Base-by-base conservation (phyloP, 2,113 vertebrate species). In the Rhineura floridana region DNA sequence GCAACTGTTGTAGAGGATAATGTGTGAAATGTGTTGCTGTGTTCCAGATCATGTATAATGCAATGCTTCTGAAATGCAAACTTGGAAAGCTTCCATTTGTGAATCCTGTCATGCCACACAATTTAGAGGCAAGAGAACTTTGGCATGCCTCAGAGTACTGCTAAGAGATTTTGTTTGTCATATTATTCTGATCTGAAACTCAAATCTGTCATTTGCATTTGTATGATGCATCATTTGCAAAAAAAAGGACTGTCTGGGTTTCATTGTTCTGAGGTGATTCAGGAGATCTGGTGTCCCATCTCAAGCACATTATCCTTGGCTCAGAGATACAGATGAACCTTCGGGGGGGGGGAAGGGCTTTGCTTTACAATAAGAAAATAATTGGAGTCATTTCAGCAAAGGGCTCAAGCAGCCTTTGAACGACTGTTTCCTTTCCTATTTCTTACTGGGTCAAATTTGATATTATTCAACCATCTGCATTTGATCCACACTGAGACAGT, bases 161-260 rank as follows among this genome's bases (percentile, higher is more conserved):
- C n/a, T 76, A 87, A 88, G 86, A 75, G 83, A 93, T 83, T 81
- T n/a, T 89, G 44, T 91, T 93, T 93, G 39, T 78, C 85, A 90
- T n/a, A 83, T 79, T 84, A 73, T 65, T 88, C 65, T 89, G 36
- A 92, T 93, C 82, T 96, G 77, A 93, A 95, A 95, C 44, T 91
- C 87, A 91, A 93, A 94, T 92, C 36, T 39, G n/a, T 28, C 81
- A 86, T 90, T 90, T 89, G 9, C 70, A 67, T 90, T 85, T 83
- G 5, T 73, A 59, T 55, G 85, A 90, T 30, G 30, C 72, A 50
- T 11, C 23, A 86, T 3, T 94, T 86, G 89, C 76, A 55, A 82
- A 93, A 55, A 82, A 93, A 88, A 75, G 36, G 25, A 28, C 42
- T 87, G 33, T 87, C 76, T 92, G 73, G 11, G 73, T 76, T 94